Evolutionary conservation across 2,113 vertebrate species (phyloP).

Genomic region (Cariama cristata): DNA sequence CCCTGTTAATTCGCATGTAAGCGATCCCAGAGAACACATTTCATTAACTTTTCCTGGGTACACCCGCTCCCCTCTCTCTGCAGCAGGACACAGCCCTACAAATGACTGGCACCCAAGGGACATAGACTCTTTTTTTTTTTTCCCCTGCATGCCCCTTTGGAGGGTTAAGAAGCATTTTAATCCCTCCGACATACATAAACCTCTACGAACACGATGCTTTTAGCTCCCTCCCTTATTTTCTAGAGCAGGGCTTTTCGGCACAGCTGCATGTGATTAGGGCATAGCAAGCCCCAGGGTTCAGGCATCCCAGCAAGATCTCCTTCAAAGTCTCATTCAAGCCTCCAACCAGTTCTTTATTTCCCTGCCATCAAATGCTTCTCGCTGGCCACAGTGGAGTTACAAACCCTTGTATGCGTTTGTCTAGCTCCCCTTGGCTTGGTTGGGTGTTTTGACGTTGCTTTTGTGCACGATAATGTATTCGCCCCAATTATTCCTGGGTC

Average conservation of each 20-base stretch:
- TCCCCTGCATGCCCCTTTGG: neutral
- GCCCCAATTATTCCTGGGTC: neutral
- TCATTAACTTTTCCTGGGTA: neutral
- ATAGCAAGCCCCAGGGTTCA: neutral
- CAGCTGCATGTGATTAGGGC: neutral
- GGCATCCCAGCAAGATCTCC: neutral
- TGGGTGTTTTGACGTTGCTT: neutral
- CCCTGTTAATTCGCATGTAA: neutral
- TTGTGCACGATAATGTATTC: neutral
- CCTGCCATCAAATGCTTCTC: neutral
- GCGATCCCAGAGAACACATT: neutral
- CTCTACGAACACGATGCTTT: neutral
- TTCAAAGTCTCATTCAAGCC: neutral
- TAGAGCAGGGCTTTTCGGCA: neutral
- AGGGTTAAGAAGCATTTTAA: neutral
- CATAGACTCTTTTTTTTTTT: neutral
- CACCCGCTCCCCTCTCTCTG: neutral
- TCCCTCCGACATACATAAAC: neutral
- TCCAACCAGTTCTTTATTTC: neutral
- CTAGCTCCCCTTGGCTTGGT: neutral
- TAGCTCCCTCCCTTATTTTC: neutral
- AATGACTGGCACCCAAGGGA: rapidly evolving
- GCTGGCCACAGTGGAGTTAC: neutral
- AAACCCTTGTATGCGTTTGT: neutral
- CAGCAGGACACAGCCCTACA: neutral